phyloP scores from a whole-genome alignment of 2,797 vertebrate genomes.

The Huso huso region DNA sequence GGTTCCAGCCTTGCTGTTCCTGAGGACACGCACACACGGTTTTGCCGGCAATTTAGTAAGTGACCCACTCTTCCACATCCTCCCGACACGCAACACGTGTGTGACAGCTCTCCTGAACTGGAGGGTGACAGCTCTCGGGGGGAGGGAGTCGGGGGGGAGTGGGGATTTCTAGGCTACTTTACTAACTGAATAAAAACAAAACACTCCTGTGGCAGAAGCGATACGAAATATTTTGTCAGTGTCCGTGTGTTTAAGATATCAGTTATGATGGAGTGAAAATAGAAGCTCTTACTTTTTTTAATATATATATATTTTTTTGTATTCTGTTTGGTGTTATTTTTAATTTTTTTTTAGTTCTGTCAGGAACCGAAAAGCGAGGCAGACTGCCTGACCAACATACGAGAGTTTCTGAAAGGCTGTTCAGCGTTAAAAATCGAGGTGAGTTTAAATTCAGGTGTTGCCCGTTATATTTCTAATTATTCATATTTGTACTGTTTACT shows the following conservation, averaged over 20 bases:
- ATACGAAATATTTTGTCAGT: no score
- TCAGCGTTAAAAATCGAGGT: slow-evolving; percentile 82
- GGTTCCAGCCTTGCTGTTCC: no score
- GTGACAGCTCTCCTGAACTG: slow-evolving; percentile 37
- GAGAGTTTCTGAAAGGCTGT: slow-evolving; percentile 86
- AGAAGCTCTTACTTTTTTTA: no score
- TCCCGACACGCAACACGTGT: slow-evolving; percentile 1
- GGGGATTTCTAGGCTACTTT: slow-evolving; percentile 31
- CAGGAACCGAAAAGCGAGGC: slow-evolving; percentile 80
- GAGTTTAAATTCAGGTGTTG: slow-evolving; percentile 37
- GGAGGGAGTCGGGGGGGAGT: neutral
- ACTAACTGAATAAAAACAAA: slow-evolving; percentile 19
- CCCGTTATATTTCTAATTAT: no score
- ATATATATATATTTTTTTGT: slow-evolving; percentile 16
- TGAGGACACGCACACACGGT: no score
- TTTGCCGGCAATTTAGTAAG: no score
- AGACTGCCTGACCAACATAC: slow-evolving; percentile 80
- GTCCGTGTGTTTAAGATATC: no score
- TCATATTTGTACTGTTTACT: no score
- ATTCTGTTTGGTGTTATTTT: slow-evolving; percentile 27
- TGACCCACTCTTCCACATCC: neutral
- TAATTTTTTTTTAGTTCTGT: slow-evolving; percentile 67
- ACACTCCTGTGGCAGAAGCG: neutral
- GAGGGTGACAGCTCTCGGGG: no score
- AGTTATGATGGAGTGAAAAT: no score